Evolutionary conservation across 2,113 vertebrate genomes (phyloP), one percentile per base, ranked within the genome.

Genomic region (Nycticorax nycticorax): DNA sequence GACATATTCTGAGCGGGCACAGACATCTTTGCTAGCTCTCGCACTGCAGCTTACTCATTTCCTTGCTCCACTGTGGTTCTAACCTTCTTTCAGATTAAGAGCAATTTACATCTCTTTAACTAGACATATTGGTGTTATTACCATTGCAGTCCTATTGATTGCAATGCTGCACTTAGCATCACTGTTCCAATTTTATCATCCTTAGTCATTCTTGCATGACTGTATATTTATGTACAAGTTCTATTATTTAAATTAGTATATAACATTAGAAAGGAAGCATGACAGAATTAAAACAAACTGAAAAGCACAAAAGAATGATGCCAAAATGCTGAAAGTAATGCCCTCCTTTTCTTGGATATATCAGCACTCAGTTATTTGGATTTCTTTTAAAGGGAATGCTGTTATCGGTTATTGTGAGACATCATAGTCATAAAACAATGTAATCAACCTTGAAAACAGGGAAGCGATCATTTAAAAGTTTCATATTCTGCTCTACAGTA

Each of bases 21-120:
- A 85, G 79, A 89, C 63, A 80, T 88, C 81, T 93, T 50, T 63
- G 66, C 79, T 81, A 72, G 43, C 84, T 92, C 92, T 92, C 33
- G 5, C 45, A 10, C 73, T 73, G 45, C 77, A 94, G 90, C 30
- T 87, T 95, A 93, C 68, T 85, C 81, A 76, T 94, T 88, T 96
- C 87, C 93, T 78, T 75, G 73, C 67, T 93, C 82, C 80, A 62
- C 19, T 86, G 92, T 95, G 92, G 91, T 93, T 96, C 94, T 83
- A 95, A 97, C 88, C 94, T 74, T 81, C 82, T 95, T 96, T 95
- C 95, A 97, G 88, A 96, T 82, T 93, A 97, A 97, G 92, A 85
- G 77, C 77, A 91, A 96, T 97, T 97, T 97, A 91, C 96, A 96
- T 97, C 94, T 97, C 89, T 96, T 97, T 96, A 97, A 97, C 93